Evolutionary conservation across 2,888 invertebrate species (phyloP).

Genomic region (Synergus itoensis): DNA sequence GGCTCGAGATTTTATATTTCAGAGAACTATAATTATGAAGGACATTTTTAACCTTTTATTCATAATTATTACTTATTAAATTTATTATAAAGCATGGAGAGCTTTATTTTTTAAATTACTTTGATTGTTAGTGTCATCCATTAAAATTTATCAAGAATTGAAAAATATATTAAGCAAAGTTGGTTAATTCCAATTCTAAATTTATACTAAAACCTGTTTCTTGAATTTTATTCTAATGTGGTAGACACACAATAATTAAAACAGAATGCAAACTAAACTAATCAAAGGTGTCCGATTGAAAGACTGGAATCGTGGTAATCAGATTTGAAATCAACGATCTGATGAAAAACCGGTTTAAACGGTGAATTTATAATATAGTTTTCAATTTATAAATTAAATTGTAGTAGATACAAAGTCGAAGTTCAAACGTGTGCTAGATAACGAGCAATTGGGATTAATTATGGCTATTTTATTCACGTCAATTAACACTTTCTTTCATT

Average conservation of each 20-base stretch:
- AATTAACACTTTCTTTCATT: not conserved
- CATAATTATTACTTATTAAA: not conserved
- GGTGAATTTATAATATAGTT: not conserved
- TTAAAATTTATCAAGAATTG: not conserved
- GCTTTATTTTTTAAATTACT: too few species aligned
- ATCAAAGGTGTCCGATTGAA: not conserved
- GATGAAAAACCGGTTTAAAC: constrained; percentile 15
- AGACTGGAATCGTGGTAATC: constrained; percentile 12
- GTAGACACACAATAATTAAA: not conserved
- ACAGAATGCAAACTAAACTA: not conserved
- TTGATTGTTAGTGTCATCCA: too few species aligned
- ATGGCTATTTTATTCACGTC: not conserved
- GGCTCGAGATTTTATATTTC: constrained; percentile 8
- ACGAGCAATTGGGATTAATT: not conserved
- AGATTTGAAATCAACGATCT: constrained; percentile 20
- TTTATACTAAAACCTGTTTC: not conserved
- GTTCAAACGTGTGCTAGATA: not conserved
- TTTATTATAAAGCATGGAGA: not conserved
- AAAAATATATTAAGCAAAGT: not conserved
- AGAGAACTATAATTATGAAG: not conserved
- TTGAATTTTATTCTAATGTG: not conserved
- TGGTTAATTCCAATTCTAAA: too few species aligned
- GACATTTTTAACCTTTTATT: not conserved
- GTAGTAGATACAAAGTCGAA: not conserved
- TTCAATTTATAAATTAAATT: constrained; percentile 27